phyloP scores from a whole-genome alignment of 2,797 vertebrate genomes.

The Silurus aristotelis region DNA sequence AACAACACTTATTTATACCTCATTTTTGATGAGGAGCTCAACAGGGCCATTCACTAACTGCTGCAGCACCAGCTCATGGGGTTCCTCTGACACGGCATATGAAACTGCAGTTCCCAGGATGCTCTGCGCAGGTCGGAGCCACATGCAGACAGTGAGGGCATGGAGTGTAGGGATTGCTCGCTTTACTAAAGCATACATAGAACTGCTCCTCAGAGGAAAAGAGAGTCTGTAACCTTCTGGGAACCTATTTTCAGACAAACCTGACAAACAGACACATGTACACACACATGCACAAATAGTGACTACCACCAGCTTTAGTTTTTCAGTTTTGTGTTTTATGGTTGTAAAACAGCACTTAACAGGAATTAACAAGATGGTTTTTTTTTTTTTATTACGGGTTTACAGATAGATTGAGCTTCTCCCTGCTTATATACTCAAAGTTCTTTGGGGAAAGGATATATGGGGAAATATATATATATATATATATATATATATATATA shows the following conservation, averaged over 20 bases:
- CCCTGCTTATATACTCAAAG: neutral
- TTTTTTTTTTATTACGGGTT: too few species aligned
- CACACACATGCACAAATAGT: neutral
- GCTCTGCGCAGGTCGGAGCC: slow-evolving; percentile 81
- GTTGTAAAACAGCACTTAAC: too few species aligned
- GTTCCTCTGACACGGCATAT: slow-evolving; percentile 86
- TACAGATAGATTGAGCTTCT: too few species aligned
- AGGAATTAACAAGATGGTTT: too few species aligned
- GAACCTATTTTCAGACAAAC: slow-evolving; percentile 58
- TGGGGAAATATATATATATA: too few species aligned
- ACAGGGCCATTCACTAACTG: slow-evolving; percentile 85
- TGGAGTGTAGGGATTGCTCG: slow-evolving; percentile 84
- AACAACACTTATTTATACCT: slow-evolving; percentile 72
- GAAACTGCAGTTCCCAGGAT: slow-evolving; percentile 91
- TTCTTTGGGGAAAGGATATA: neutral
- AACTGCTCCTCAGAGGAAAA: slow-evolving; percentile 88
- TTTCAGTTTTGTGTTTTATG: too few species aligned
- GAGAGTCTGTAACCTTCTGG: slow-evolving; percentile 86
- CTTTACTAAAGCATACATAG: slow-evolving; percentile 88
- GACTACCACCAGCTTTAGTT: neutral
- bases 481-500: too few species aligned
- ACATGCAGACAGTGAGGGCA: slow-evolving; percentile 88
- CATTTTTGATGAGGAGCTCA: slow-evolving; percentile 94
- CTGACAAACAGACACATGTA: slow-evolving; percentile 30
- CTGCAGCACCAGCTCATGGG: slow-evolving; percentile 91